A percentile compares a stretch with the other conserved stretches of the same genome.
These are phyloP conservation scores for Pseudobourletiella spinata DNA, from an alignment of 1,140 invertebrate genomes.

Conservation along the genomic window DNA sequence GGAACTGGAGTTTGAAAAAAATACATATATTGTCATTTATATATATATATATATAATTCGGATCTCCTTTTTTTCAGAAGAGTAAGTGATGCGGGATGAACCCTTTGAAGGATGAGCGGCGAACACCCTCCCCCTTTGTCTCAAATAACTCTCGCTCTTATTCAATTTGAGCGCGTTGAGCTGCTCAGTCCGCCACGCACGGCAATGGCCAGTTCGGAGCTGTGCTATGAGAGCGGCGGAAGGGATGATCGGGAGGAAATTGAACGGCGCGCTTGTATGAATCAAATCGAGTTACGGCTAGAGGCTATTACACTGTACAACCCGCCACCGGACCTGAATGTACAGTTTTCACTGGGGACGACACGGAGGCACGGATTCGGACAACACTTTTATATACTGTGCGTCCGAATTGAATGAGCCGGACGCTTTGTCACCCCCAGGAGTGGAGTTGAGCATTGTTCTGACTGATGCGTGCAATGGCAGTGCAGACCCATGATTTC, in stretches of 20 bases:
- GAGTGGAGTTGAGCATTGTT: too few species aligned
- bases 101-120: constrained; percentile 22
- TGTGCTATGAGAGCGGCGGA: not conserved
- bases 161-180: constrained; percentile 16
- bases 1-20: not conserved
- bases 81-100: not conserved
- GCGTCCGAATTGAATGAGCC: too few species aligned
- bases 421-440: too few species aligned
- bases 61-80: not conserved
- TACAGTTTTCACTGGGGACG: too few species aligned
- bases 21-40: not conserved
- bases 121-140: constrained; percentile 18
- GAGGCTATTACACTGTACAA: not conserved
- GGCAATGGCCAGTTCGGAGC: not conserved
- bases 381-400: too few species aligned
- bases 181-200: not conserved
- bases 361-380: too few species aligned
- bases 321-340: too few species aligned
- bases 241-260: constrained; percentile 1
- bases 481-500: too few species aligned
- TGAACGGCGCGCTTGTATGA: not conserved
- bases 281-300: constrained; percentile 7
- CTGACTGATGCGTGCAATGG: too few species aligned
- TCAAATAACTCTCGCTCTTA: constrained; percentile 21
- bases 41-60: not conserved